Conservation (phyloP, 2,113 vertebrate genomes). For the Nothoprocta pentlandii region DNA sequence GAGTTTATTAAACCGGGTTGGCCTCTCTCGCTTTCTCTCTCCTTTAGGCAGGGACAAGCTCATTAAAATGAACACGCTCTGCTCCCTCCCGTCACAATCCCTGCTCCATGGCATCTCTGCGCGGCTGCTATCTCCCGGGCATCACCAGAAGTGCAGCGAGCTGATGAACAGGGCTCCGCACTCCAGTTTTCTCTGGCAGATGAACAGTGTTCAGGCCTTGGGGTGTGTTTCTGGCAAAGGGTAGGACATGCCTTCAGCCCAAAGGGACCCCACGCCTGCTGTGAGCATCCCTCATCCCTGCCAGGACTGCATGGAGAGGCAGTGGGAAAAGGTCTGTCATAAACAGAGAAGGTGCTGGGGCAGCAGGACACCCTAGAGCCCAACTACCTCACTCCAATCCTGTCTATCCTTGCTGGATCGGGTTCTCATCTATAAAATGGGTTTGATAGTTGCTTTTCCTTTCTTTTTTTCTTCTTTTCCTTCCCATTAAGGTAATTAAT, state of each 20-base stretch:
- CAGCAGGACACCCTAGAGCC: background rate
- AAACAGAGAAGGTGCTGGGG: background rate
- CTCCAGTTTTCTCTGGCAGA: background rate
- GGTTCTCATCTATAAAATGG: background rate
- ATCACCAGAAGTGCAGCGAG: background rate
- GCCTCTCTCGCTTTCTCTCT: conserved; percentile 60
- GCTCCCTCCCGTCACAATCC: conserved; percentile 11
- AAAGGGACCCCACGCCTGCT: background rate
- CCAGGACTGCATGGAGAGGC: background rate
- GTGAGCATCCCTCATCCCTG: background rate
- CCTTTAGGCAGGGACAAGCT: conserved; percentile 68
- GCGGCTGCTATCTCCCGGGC: background rate
- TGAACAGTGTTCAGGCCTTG: background rate
- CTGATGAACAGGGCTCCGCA: background rate
- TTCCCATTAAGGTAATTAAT: conserved; percentile 31
- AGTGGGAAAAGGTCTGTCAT: background rate
- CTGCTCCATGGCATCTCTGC: background rate
- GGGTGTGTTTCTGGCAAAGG: background rate
- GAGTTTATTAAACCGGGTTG: conserved; percentile 70
- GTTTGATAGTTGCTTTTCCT: background rate
- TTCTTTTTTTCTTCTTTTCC: too few species aligned
- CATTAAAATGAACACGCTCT: conserved; percentile 69
- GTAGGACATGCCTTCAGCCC: background rate
- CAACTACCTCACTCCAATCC: background rate
- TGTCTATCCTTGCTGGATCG: background rate